Evolutionary conservation across 1,140 invertebrate genomes (phyloP), one percentile per base, ranked within the genome.

Genomic region (Pararge aegeria): DNA sequence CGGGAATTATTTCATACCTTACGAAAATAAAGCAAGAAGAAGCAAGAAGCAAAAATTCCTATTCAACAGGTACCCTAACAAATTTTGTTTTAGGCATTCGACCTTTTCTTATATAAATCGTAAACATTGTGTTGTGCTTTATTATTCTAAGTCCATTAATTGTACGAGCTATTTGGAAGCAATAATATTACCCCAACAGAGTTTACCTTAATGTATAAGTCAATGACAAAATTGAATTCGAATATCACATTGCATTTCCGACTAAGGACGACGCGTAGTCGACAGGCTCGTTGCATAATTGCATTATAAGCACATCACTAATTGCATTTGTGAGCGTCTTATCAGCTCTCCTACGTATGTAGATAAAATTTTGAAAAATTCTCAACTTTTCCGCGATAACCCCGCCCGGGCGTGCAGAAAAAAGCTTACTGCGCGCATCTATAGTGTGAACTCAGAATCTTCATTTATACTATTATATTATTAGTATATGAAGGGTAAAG

Each of bases 281-380:
- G 38, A 61, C 48, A 29, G 51, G 24, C 9, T 65, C 34, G 66
- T 38, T 68, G 16, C 44, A 51, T 19, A 53, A 24, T 48, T 55
- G 15, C 16, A 55, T 12, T 34, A 15, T 15, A 29, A 44, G 55
- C 55, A 63, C 83, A 84, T 72, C 83, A 75, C 86, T 87, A 84
- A 54, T 20, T 65, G 57, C 30, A 55, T 37, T n/a, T 71, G 80
- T 87, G 80, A 70, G 80, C 55, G 71, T 52, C 38, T 77, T 86
- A 80, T 84, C 75, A 66, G 61, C 44, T 50, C 49, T 61, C 30
- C 70, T 78, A 78, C 69, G 72, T 73, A 75, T 51, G 75, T 79
- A 74, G 86, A 89, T 89, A 89, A 89, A 87, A 87, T 89, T 89
- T 89, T 89, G 86, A 89, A 89, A 89, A 89, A 89, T 82, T 62